phyloP scores from a whole-genome alignment of 2,888 invertebrate species.

The Exocentrus adspersus region DNA sequence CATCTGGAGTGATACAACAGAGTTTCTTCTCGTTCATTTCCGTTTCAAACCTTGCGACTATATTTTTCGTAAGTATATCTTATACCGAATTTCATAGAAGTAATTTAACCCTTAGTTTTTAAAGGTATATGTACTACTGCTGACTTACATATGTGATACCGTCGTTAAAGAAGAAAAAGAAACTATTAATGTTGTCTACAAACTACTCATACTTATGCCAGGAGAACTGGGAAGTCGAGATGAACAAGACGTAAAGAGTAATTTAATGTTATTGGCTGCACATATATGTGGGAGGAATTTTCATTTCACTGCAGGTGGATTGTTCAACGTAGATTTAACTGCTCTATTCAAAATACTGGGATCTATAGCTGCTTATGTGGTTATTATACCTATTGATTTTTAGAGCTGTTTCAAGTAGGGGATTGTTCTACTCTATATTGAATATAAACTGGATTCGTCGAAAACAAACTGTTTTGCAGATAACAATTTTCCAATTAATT shows the following conservation, averaged over 20 bases:
- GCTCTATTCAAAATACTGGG: slow-evolving; percentile 21
- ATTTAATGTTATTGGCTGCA: slow-evolving; percentile 2
- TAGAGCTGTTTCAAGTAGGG: too few species aligned
- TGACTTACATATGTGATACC: slow-evolving; percentile 6
- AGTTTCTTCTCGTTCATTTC: too few species aligned
- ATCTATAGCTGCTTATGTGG: slow-evolving; percentile 19
- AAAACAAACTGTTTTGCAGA: too few species aligned
- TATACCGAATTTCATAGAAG: too few species aligned
- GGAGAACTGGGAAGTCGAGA: not conserved
- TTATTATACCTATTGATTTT: slow-evolving; percentile 21
- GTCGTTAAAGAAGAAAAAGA: not conserved
- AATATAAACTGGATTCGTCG: too few species aligned
- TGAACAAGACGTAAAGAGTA: not conserved
- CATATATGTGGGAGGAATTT: not conserved
- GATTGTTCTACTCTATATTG: too few species aligned
- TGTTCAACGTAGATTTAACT: slow-evolving; percentile 15
- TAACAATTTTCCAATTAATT: too few species aligned
- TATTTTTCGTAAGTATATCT: not conserved
- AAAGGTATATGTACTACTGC: not conserved
- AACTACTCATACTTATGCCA: not conserved
- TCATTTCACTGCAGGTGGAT: slow-evolving; percentile 16
- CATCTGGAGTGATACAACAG: not conserved
- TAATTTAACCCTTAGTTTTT: not conserved
- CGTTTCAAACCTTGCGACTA: not conserved
- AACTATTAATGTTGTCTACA: not conserved